Evolutionary conservation across 2,888 invertebrate species (phyloP).

Genomic region (Lapara coniferarum): DNA sequence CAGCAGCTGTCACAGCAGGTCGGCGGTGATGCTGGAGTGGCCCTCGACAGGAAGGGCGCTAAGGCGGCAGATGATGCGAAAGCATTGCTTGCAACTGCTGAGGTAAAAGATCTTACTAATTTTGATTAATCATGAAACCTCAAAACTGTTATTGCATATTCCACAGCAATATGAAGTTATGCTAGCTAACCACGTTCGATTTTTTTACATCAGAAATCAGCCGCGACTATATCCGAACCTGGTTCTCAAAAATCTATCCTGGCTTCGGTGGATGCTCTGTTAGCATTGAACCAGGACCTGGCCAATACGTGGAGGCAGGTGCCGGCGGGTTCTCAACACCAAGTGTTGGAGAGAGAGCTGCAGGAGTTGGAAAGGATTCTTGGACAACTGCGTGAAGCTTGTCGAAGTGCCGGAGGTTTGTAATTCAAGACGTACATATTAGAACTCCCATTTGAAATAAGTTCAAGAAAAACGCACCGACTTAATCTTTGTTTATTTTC

Average conservation of each 20-base stretch:
- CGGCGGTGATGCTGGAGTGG: slow-evolving; percentile 39
- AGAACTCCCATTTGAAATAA: no score
- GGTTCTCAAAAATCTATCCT: slow-evolving; percentile 23
- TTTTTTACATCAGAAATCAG: slow-evolving; percentile 16
- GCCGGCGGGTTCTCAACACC: background rate
- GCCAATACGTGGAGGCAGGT: slow-evolving; percentile 10
- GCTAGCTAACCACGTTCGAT: background rate
- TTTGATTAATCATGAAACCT: no score
- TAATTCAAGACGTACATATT: background rate
- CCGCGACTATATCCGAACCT: slow-evolving; percentile 24
- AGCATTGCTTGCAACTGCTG: slow-evolving; percentile 43
- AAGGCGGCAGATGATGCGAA: slow-evolving; percentile 47
- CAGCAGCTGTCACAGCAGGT: slow-evolving; percentile 44
- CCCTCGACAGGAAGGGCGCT: slow-evolving; percentile 46
- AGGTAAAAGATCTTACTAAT: slow-evolving; percentile 32
- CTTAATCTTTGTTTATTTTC: no score
- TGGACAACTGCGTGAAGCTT: slow-evolving; percentile 19
- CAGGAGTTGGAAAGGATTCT: slow-evolving; percentile 12
- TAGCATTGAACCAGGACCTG: slow-evolving; percentile 6
- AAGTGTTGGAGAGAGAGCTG: slow-evolving; percentile 6
- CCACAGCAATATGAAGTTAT: no score
- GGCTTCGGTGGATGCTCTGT: slow-evolving; percentile 24
- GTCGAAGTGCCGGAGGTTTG: slow-evolving; percentile 18
- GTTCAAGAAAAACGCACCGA: no score
- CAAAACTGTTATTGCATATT: no score